Evolutionary conservation across 2,797 vertebrate species (phyloP).

Genomic region (Sebastolobus alascanus): DNA sequence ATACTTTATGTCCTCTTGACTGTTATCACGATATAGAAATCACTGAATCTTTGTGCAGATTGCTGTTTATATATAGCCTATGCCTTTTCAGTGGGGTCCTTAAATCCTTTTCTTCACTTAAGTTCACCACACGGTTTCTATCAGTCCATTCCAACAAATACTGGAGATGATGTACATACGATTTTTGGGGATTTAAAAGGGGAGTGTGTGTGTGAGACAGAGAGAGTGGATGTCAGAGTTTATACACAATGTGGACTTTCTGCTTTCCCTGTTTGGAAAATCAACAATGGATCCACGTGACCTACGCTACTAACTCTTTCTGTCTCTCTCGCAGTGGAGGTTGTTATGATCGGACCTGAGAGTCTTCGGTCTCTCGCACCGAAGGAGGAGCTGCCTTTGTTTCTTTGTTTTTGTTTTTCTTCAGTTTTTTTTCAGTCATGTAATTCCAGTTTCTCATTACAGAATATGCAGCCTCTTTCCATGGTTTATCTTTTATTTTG

Average conservation of each 20-base stretch:
- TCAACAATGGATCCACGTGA: conserved; percentile 37
- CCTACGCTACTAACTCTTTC: conserved; percentile 55
- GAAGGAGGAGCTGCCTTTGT: conserved; percentile 74
- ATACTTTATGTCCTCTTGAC: conserved; percentile 85
- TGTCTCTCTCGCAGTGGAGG: conserved; percentile 59
- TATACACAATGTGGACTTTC: conserved; percentile 39
- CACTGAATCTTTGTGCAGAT: conserved; percentile 85
- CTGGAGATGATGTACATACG: conserved; percentile 78
- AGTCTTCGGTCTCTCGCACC: conserved; percentile 58
- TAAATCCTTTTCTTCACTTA: conserved; percentile 76
- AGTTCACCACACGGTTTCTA: conserved; percentile 74
- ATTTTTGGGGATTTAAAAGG: conserved; percentile 45
- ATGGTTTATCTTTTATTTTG: conserved; percentile 57
- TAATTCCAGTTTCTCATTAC: conserved; percentile 71
- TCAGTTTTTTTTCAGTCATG: conserved; percentile 43
- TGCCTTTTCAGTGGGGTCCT: conserved; percentile 81
- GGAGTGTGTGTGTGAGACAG: conserved; percentile 55
- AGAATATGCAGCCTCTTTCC: conserved; percentile 82
- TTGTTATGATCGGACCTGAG: conserved; percentile 68
- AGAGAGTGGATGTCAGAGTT: conserved; percentile 44
- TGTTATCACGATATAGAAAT: conserved; percentile 82
- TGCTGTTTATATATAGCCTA: conserved; percentile 83
- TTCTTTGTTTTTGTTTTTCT: not conserved
- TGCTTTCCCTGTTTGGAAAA: conserved; percentile 45
- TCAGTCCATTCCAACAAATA: conserved; percentile 72